A percentile compares a stretch with the other conserved stretches of the same genome.
These are phyloP conservation scores for Lophotis ruficrista DNA, from an alignment of 2,113 vertebrate species.

Conservation along the genomic window DNA sequence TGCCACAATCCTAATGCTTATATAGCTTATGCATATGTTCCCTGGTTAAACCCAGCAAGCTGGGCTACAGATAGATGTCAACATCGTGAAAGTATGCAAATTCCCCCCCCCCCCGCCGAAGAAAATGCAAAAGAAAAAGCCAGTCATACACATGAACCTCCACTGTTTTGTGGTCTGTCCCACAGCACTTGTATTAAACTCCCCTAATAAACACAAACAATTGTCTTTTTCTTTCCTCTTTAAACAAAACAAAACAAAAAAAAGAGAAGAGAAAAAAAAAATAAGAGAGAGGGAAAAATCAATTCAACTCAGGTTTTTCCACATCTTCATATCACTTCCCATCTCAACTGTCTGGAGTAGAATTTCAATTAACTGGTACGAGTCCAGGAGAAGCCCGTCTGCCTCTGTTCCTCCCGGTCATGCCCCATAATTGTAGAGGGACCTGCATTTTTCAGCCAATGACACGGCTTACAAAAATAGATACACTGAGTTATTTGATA, in stretches of 20 bases:
- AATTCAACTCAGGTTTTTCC: conserved; percentile 65
- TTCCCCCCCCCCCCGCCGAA: neutral
- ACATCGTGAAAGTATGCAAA: neutral
- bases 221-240: conserved; percentile 32
- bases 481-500: conserved; percentile 74
- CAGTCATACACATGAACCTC: neutral
- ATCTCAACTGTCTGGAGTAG: conserved; percentile 63
- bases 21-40: neutral
- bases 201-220: conserved; percentile 44
- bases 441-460: conserved; percentile 73
- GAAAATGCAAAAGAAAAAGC: neutral
- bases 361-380: conserved; percentile 74
- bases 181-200: neutral
- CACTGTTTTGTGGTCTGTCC: neutral
- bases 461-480: conserved; percentile 76
- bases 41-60: neutral
- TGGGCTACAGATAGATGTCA: neutral
- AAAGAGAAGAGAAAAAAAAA: neutral
- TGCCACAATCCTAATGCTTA: neutral
- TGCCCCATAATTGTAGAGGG: conserved; percentile 73
- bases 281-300: conserved; percentile 7
- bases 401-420: conserved; percentile 68
- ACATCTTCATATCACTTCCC: conserved; percentile 72
- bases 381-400: conserved; percentile 57
- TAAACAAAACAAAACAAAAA: neutral